Base-by-base conservation (phyloP, 2,113 vertebrate genomes). In the Sula dactylatra region DNA sequence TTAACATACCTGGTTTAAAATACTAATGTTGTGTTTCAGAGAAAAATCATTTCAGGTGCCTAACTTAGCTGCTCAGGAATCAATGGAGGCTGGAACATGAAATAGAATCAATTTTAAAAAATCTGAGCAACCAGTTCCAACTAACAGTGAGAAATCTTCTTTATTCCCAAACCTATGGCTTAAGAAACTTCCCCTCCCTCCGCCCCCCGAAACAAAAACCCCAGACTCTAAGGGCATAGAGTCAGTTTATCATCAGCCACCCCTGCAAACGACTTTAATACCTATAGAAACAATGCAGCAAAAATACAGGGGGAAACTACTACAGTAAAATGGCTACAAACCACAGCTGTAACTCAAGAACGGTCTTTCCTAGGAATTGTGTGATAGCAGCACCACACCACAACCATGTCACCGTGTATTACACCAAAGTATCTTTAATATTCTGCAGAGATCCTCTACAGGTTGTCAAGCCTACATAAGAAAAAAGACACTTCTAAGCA, bases 401-500 rank as follows among this genome's bases (percentile, higher is more conserved):
- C 92, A 80, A 73, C 82, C 88, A 16, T 36, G 11, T 72, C 50
- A 93, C 66, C 74, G 56, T 78, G 71, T 84, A n/a, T 82, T 69
- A 93, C 82, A 92, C 69, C 91, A 90, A 94, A 85, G 93, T 77
- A 82, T 96, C 90, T 73, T 93, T 90, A 87, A 90, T 78, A 87
- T 31, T 91, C 93, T 95, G 94, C 85, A 96, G 88, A 94, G 87
- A 92, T 82, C 70, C 82, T 95, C 93, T 91, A 93, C 95, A 92
- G 87, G 78, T 93, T 95, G 95, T 94, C 96, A 96, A 90, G 84
- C 94, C 85, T 94, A 93, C 54, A 6, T 91, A 94, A 93, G 88
- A 89, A 91, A 95, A 96, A 94, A 95, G 94, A 96, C 87, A 90
- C 67, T 85, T 94, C 92, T 92, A 95, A 91, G 93, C 96, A 97